These are phyloP conservation scores for Myotis yumanensis DNA, from an alignment of 2,113 vertebrate genomes.

Conservation along the genomic window DNA sequence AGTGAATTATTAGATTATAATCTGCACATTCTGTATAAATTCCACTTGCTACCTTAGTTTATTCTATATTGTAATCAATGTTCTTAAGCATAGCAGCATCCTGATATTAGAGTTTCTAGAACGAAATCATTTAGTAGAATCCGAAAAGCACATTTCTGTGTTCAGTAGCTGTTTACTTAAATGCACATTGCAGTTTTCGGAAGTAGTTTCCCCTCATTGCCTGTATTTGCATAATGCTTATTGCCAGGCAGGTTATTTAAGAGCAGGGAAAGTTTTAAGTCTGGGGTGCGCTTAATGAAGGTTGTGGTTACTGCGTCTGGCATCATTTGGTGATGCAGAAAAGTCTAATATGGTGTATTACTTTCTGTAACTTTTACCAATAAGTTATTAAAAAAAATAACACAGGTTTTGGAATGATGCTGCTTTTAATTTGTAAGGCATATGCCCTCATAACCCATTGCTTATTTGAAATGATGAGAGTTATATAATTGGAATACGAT, in stretches of 20 bases:
- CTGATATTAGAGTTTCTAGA: constrained; percentile 54
- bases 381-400: constrained; percentile 46
- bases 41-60: not conserved
- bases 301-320: constrained; percentile 75
- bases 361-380: constrained; percentile 63
- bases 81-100: not conserved
- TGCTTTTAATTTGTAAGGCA: constrained; percentile 4
- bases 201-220: constrained; percentile 67
- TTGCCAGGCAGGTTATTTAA: constrained; percentile 77
- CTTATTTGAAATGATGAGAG: constrained; percentile 37
- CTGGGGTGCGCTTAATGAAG: constrained; percentile 78
- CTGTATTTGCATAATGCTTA: constrained; percentile 79
- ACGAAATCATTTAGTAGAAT: constrained; percentile 50
- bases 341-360: constrained; percentile 49
- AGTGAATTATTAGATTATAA: not conserved
- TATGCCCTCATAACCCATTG: not conserved
- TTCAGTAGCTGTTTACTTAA: constrained; percentile 71
- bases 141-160: constrained; percentile 58
- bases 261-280: constrained; percentile 72
- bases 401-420: constrained; percentile 19
- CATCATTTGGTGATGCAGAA: constrained; percentile 74
- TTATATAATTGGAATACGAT: constrained; percentile 36
- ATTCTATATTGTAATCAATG: not conserved
- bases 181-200: constrained; percentile 47
- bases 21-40: not conserved